Evolutionary conservation across 2,797 vertebrate genomes (phyloP), one percentile per base, ranked within the genome.

Genomic region (Eulemur rubriventer): DNA sequence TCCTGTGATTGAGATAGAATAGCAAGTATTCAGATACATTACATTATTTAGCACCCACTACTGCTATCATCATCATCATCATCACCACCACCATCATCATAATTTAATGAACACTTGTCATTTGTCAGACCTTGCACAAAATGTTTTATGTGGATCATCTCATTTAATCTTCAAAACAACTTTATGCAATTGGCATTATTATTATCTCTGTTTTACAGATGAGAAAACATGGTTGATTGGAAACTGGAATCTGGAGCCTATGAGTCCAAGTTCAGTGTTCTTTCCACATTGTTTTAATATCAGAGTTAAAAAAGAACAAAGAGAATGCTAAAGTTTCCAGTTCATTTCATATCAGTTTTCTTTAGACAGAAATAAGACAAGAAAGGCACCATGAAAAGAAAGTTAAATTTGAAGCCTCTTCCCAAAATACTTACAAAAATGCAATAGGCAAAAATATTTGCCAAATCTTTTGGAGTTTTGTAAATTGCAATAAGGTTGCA

Each of bases 281-380:
- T 52, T 88, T 91, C 70, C 95, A 96, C 43, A 92, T 96, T 97
- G 89, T 95, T 97, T 96, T 95, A 97, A 97, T 97, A 97, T 97
- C 18, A 70, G 43, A 88, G 65, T 93, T 87, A 57, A 89, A 94
- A 93, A 93, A 96, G 94, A 97, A 96, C 89, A 97, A 95, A 97
- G 89, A 67, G 61, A 97, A 96, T 88, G 86, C 70, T 92, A 69
- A 97, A 96, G 83, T 97, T 98, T 97, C 96, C 96, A 96, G 69
- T 96, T 97, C 92, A 81, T 94, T 97, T 97, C 95, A 46, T 94
- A 97, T 95, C 91, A 96, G 79, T 93, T 97, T 94, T 79, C 86
- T 97, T 94, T 81, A 97, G 94, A 96, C 67, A 96, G 57, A 97
- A 98, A 97, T 96, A 96, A 94, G 70, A 86, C 55, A 96, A 97